A percentile compares a stretch with the other conserved stretches of the same genome.
Evolutionary conservation across 1,140 invertebrate genomes (phyloP).

Genomic region (Rhopalosiphum padi): DNA sequence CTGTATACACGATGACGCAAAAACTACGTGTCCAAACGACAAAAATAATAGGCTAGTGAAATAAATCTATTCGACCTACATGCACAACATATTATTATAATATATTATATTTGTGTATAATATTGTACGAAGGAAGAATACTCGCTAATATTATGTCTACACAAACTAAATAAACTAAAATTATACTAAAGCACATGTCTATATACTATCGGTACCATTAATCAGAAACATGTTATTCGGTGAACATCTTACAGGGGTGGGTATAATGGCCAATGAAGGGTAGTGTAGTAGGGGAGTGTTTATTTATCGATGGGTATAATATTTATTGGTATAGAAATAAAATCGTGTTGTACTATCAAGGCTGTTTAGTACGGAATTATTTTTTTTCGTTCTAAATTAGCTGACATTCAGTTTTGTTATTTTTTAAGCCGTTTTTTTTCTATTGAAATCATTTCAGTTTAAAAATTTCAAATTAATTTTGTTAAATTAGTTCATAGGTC

Average conservation of each 20-base stretch:
- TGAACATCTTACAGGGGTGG: too few relatives aligned
- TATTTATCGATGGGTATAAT: too few relatives aligned
- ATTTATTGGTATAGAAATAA: too few relatives aligned
- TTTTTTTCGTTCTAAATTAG: neutral
- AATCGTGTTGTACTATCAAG: too few relatives aligned
- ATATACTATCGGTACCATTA: neutral
- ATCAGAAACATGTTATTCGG: neutral
- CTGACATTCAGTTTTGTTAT: neutral
- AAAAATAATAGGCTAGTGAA: neutral
- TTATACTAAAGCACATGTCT: neutral
- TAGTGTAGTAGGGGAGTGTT: too few relatives aligned
- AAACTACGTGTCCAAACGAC: neutral
- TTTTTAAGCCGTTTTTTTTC: neutral
- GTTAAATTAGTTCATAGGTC: neutral
- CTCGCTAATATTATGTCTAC: neutral
- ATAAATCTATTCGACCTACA: neutral
- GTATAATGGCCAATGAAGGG: too few relatives aligned
- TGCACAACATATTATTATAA: neutral
- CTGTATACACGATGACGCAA: neutral
- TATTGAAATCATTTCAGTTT: neutral
- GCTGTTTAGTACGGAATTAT: neutral
- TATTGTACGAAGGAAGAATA: neutral
- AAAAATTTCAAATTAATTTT: neutral
- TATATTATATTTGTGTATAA: too few relatives aligned
- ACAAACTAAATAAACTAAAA: neutral